A percentile compares a stretch with the other conserved stretches of the same genome.
These are phyloP conservation scores for Pyrgus malvae DNA, from an alignment of 2,888 invertebrate genomes.

Conservation along the genomic window DNA sequence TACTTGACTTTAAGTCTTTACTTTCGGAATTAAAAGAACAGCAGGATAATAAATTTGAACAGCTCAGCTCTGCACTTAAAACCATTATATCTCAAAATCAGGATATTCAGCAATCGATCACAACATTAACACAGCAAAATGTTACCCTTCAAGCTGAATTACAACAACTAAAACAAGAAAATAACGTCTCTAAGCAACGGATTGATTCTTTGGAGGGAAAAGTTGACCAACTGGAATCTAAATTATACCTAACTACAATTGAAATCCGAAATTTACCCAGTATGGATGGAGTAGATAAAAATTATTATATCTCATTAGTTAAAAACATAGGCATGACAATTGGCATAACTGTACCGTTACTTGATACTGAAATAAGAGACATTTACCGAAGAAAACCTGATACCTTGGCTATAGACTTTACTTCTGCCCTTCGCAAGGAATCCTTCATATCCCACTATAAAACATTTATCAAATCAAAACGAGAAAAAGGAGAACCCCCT, in stretches of 20 bases:
- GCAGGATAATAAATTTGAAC: neutral
- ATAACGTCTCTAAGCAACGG: neutral
- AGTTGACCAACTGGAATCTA: neutral
- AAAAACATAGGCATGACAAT: neutral
- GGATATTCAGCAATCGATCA: constrained; percentile 15
- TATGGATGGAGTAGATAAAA: neutral
- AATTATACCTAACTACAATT: neutral
- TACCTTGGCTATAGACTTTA: neutral
- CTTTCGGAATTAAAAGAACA: neutral
- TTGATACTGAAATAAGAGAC: constrained; percentile 27
- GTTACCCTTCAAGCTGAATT: constrained; percentile 3
- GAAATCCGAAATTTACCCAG: too few species aligned
- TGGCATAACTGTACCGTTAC: neutral
- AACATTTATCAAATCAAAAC: constrained; percentile 3
- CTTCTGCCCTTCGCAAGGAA: constrained; percentile 11
- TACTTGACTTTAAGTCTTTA: neutral
- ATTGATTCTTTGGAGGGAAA: neutral
- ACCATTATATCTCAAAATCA: constrained; percentile 20
- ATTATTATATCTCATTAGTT: neutral
- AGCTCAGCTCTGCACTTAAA: neutral
- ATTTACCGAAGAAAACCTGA: constrained; percentile 24
- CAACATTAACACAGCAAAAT: constrained; percentile 3
- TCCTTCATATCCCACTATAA: neutral
- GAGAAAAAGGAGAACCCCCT: constrained; percentile 26
- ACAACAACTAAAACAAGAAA: neutral